Conservation (phyloP, 2,797 vertebrate species). For the Bradypodion ventrale region DNA sequence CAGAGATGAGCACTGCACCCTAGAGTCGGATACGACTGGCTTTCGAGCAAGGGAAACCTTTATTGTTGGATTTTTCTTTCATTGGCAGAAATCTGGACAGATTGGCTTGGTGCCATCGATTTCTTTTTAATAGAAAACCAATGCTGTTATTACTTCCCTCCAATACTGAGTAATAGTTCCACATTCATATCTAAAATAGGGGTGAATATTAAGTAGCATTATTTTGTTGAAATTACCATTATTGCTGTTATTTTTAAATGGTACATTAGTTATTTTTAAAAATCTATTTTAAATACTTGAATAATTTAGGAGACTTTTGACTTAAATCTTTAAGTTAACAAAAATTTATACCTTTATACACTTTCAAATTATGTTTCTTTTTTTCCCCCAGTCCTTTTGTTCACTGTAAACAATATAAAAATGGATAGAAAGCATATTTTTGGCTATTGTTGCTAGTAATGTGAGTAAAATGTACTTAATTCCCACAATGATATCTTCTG, state of each 20-base stretch:
- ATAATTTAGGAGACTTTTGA: slow-evolving; percentile 19
- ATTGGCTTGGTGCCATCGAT: slow-evolving; percentile 18
- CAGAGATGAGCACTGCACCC: no score
- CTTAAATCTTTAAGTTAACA: slow-evolving; percentile 24
- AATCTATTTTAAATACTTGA: background rate
- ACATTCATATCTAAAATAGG: background rate
- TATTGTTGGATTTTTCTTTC: slow-evolving; percentile 7
- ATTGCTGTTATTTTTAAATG: slow-evolving; percentile 2
- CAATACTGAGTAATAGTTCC: slow-evolving; percentile 33
- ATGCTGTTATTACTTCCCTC: rapidly evolving
- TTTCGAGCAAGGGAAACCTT: no score
- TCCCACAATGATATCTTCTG: slow-evolving; percentile 58
- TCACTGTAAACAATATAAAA: slow-evolving; percentile 4
- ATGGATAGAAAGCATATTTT: no score
- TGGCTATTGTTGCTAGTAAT: slow-evolving; percentile 22
- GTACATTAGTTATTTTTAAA: background rate
- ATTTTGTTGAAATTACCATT: slow-evolving; percentile 24
- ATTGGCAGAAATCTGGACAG: background rate
- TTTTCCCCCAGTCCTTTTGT: slow-evolving; percentile 17
- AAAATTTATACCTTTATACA: background rate
- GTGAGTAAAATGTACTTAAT: slow-evolving; percentile 62
- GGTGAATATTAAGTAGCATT: background rate
- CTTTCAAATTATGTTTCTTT: slow-evolving; percentile 7
- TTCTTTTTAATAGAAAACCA: background rate
- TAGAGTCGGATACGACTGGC: no score